Evolutionary conservation across 2,113 vertebrate genomes (phyloP).

Genomic region (Sterna hirundo): DNA sequence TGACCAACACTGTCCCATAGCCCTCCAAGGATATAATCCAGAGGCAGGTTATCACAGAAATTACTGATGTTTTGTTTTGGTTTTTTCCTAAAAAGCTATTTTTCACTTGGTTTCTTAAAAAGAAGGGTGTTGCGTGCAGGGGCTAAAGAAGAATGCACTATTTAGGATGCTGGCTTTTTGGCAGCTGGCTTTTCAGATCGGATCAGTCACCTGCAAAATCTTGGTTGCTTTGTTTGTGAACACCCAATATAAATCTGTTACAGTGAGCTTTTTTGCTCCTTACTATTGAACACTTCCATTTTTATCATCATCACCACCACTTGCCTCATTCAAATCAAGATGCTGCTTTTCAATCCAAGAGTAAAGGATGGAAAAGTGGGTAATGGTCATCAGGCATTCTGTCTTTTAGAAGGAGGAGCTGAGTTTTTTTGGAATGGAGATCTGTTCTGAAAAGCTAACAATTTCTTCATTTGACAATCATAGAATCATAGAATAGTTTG

Average conservation of each 20-base stretch:
- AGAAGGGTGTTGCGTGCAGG: fast-evolving
- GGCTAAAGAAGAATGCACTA: background rate
- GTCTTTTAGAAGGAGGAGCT: background rate
- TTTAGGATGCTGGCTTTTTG: background rate
- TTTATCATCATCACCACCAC: background rate
- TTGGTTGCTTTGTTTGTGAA: background rate
- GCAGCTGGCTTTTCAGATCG: background rate
- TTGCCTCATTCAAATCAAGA: background rate
- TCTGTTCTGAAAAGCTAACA: background rate
- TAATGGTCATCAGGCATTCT: background rate
- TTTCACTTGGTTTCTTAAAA: background rate
- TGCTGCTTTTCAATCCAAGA: background rate
- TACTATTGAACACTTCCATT: background rate
- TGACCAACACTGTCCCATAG: background rate
- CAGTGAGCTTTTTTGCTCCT: background rate
- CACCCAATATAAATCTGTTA: background rate
- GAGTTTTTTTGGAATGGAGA: background rate
- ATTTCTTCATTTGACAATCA: background rate
- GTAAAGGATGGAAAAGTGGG: background rate
- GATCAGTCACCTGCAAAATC: background rate
- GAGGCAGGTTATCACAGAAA: background rate
- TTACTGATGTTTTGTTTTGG: background rate
- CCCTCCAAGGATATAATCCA: background rate
- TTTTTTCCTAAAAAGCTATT: no score
- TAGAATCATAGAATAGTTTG: background rate